phyloP scores from a whole-genome alignment of 1,140 invertebrate genomes.

The Apis cerana region DNA sequence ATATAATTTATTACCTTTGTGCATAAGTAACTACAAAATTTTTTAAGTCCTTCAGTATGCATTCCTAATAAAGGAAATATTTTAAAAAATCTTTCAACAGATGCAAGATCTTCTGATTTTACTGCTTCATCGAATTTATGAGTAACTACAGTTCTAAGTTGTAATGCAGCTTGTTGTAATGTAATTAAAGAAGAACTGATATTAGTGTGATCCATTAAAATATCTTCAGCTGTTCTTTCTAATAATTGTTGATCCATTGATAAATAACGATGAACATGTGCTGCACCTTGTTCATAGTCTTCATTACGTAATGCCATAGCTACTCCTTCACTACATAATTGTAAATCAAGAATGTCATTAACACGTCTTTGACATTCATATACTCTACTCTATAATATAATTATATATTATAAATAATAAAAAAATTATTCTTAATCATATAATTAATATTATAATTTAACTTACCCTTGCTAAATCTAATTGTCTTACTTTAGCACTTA shows the following conservation, averaged over 20 bases:
- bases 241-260: slow-evolving; percentile 96
- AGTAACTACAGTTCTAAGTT: slow-evolving; percentile 87
- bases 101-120: slow-evolving; percentile 92
- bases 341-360: slow-evolving; percentile 97
- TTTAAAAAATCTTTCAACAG: slow-evolving; percentile 98
- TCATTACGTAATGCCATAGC: slow-evolving; percentile 95
- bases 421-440: background rate
- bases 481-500: slow-evolving; percentile 97
- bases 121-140: slow-evolving; percentile 96
- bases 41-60: slow-evolving; percentile 94
- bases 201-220: slow-evolving; percentile 86
- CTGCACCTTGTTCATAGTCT: slow-evolving; percentile 96
- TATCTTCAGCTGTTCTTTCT: slow-evolving; percentile 88
- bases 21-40: slow-evolving; percentile 96
- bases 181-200: slow-evolving; percentile 90
- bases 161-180: slow-evolving; percentile 91
- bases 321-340: slow-evolving; percentile 97
- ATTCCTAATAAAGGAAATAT: slow-evolving; percentile 97
- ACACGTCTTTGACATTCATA: slow-evolving; percentile 97
- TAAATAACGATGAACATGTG: slow-evolving; percentile 96
- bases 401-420: background rate
- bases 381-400: slow-evolving; percentile 89
- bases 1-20: slow-evolving; percentile 82
- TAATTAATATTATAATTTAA: slow-evolving; percentile 41
- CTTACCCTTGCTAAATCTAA: slow-evolving; percentile 95